These are phyloP conservation scores for Oikopleura dioica DNA, from an alignment of 23 tunicate genomes.

Conservation along the genomic window DNA sequence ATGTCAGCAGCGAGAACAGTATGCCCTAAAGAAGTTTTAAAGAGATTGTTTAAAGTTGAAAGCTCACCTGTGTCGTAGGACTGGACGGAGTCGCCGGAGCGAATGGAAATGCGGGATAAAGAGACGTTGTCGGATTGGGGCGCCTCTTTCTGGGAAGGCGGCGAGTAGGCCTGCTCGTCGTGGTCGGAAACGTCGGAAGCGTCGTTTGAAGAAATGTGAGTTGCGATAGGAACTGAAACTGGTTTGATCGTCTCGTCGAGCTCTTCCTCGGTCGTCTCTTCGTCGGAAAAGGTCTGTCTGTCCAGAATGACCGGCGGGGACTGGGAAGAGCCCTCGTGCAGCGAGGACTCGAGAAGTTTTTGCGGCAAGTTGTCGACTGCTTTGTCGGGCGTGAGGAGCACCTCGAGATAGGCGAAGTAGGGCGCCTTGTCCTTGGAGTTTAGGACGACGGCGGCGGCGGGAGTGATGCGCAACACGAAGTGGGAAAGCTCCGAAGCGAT, in stretches of 20 bases:
- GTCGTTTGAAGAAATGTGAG: no score
- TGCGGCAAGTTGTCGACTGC: constrained; percentile 36
- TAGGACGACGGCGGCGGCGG: constrained; percentile 87
- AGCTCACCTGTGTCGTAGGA: neutral
- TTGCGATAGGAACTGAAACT: no score
- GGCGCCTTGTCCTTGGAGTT: constrained; percentile 99
- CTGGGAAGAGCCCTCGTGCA: constrained; percentile 25
- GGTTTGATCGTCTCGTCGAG: no score
- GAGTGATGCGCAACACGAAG: constrained; percentile 58
- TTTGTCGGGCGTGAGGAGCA: constrained; percentile 41
- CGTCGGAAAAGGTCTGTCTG: neutral
- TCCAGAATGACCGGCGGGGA: neutral
- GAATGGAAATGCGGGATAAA: constrained; percentile 65
- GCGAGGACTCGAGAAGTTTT: constrained; percentile 67
- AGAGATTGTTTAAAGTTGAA: no score
- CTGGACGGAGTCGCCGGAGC: constrained; percentile 33
- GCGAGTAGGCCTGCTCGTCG: no score
- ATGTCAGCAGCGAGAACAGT: neutral
- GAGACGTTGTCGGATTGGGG: constrained; percentile 18
- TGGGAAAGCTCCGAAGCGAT: constrained; percentile 37
- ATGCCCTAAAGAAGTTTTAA: no score
- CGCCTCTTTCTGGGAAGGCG: no score
- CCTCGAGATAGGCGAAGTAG: constrained; percentile 76
- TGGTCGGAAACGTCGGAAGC: no score
- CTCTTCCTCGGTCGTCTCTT: no score